These are phyloP conservation scores for Rhinoptilus africanus DNA, from an alignment of 2,113 vertebrate species.

Conservation along the genomic window DNA sequence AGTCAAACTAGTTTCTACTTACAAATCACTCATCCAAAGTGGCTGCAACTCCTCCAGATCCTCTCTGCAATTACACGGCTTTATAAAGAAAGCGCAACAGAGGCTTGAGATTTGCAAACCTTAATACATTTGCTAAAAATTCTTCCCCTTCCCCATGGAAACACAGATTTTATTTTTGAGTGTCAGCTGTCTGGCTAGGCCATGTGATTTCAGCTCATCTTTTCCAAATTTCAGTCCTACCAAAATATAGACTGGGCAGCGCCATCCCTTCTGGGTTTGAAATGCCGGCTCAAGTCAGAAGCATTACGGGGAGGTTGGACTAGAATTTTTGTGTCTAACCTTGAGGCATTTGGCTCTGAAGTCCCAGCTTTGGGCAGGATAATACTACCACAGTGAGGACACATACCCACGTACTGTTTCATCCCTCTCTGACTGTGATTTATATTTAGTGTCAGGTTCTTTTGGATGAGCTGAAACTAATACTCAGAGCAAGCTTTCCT, in stretches of 20 bases:
- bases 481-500: neutral
- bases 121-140: slow-evolving; percentile 53
- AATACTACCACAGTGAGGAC: neutral
- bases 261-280: neutral
- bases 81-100: slow-evolving; percentile 35
- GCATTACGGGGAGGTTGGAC: neutral
- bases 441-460: neutral
- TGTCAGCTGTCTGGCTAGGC: slow-evolving; percentile 37
- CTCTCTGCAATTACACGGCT: slow-evolving; percentile 37
- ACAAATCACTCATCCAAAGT: slow-evolving; percentile 27
- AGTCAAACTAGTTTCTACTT: slow-evolving; percentile 10
- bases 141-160: slow-evolving; percentile 28
- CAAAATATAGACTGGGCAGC: neutral
- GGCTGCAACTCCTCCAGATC: slow-evolving; percentile 39
- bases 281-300: neutral
- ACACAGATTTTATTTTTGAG: slow-evolving; percentile 41
- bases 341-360: neutral
- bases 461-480: neutral
- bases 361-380: neutral
- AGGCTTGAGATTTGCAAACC: slow-evolving; percentile 39
- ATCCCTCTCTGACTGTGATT: neutral
- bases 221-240: slow-evolving; percentile 18
- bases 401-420: neutral
- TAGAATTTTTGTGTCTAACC: neutral
- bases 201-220: slow-evolving; percentile 34